Evolutionary conservation across 2,113 vertebrate species (phyloP).

Genomic region (Petrocephalus microphthalmus): DNA sequence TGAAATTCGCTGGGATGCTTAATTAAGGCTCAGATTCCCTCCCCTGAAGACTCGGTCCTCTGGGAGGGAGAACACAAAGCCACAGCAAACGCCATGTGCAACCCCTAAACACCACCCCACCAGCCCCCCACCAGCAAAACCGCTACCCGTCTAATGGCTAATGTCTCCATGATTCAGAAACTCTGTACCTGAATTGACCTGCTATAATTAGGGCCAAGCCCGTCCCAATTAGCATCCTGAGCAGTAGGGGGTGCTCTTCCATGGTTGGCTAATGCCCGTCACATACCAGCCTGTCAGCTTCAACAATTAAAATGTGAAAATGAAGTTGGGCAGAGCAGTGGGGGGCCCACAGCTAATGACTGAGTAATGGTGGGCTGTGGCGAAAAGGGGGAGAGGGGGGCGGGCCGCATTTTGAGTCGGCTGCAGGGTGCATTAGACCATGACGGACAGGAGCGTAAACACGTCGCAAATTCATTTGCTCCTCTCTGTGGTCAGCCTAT

Average conservation of each 20-base stretch:
- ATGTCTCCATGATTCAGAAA: not conserved
- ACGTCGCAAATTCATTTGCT: not conserved
- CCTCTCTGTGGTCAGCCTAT: not conserved
- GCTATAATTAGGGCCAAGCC: not conserved
- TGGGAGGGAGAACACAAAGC: not conserved
- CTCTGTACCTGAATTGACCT: not conserved
- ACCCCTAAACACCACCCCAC: not conserved
- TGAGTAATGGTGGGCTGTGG: not conserved
- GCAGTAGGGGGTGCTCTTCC: not conserved
- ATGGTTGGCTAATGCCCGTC: not conserved
- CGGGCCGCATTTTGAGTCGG: not conserved
- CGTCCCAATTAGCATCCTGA: slow-evolving; percentile 3
- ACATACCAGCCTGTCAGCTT: slow-evolving; percentile 4
- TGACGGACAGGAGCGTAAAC: not conserved
- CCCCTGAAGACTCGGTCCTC: not conserved
- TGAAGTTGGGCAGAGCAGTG: slow-evolving; percentile 10
- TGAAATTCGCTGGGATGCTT: not conserved
- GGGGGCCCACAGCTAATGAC: not conserved
- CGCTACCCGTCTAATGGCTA: not conserved
- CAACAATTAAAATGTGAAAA: slow-evolving; percentile 36
- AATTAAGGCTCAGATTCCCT: not conserved
- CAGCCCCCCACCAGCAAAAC: not conserved
- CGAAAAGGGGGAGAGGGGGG: not conserved
- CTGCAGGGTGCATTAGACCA: not conserved
- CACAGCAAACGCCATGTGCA: not conserved